Conservation (phyloP, 2,113 vertebrate genomes). For the Carassius auratus region DNA sequence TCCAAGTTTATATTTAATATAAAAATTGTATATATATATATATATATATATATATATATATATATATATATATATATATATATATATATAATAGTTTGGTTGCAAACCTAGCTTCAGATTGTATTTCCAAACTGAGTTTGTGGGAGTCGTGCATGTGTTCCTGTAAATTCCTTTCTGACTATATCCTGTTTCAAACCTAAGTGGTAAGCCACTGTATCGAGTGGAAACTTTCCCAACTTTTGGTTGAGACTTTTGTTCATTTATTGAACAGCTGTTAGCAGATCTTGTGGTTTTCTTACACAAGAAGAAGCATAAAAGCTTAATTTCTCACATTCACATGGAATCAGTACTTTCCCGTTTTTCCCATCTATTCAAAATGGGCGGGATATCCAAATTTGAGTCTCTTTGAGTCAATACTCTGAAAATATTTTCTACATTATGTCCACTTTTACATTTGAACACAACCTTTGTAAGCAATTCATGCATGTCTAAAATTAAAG, state of each 20-base stretch:
- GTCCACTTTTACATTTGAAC: not conserved
- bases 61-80: too few relatives aligned
- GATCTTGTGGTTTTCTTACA: conserved; percentile 49
- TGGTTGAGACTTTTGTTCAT: conserved; percentile 42
- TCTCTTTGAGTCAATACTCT: not conserved
- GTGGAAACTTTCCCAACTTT: conserved; percentile 52
- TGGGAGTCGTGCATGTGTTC: conserved; percentile 18
- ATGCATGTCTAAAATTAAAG: not conserved
- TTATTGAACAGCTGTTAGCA: conserved; percentile 55
- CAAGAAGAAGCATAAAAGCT: conserved; percentile 38
- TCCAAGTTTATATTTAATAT: not conserved
- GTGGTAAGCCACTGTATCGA: conserved; percentile 62
- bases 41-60: too few relatives aligned
- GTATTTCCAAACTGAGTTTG: conserved; percentile 18
- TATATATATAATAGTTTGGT: too few relatives aligned
- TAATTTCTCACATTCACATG: not conserved
- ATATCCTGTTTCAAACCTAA: conserved; percentile 46
- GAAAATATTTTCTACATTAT: not conserved
- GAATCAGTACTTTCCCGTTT: not conserved
- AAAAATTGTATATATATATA: not conserved
- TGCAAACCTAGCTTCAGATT: conserved; percentile 1
- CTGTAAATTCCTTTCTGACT: conserved; percentile 21
- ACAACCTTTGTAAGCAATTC: not conserved
- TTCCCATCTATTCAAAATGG: not conserved
- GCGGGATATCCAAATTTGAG: not conserved